Percentiles rank a stretch among this genome's conserved stretches.
Conservation (phyloP, 2,888 invertebrate genomes). For the Orthosia gracilis region DNA sequence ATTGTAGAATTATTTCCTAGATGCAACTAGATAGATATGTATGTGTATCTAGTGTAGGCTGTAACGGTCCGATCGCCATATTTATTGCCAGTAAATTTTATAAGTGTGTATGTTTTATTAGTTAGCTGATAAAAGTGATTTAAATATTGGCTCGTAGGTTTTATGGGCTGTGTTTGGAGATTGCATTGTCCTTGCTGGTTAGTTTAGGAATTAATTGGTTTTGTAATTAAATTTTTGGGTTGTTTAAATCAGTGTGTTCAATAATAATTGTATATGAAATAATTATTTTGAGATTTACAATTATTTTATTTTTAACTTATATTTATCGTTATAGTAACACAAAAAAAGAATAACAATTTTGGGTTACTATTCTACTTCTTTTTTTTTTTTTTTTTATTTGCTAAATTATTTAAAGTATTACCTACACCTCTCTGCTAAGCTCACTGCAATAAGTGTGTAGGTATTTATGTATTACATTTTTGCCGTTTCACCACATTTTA, state of each 20-base stretch:
- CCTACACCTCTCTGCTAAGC: neutral
- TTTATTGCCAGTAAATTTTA: conserved; percentile 88
- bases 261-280: neutral
- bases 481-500: conserved; percentile 40
- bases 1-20: conserved; percentile 91
- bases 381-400: neutral
- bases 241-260: neutral
- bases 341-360: no score
- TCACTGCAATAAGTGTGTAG: neutral
- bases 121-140: conserved; percentile 80
- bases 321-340: no score
- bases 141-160: conserved; percentile 75
- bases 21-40: conserved; percentile 77
- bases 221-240: conserved; percentile 7
- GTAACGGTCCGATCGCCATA: conserved; percentile 84
- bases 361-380: no score
- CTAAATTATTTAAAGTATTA: neutral
- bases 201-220: conserved; percentile 47
- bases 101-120: conserved; percentile 82
- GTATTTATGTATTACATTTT: conserved; percentile 29
- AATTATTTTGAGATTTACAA: neutral
- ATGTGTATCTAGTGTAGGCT: conserved; percentile 68
- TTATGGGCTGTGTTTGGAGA: conserved; percentile 62
- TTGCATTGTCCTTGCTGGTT: conserved; percentile 60
- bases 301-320: neutral